Evolutionary conservation across 2,888 invertebrate genomes (phyloP).

Genomic region (Kuschelorhynchus macadamiae): DNA sequence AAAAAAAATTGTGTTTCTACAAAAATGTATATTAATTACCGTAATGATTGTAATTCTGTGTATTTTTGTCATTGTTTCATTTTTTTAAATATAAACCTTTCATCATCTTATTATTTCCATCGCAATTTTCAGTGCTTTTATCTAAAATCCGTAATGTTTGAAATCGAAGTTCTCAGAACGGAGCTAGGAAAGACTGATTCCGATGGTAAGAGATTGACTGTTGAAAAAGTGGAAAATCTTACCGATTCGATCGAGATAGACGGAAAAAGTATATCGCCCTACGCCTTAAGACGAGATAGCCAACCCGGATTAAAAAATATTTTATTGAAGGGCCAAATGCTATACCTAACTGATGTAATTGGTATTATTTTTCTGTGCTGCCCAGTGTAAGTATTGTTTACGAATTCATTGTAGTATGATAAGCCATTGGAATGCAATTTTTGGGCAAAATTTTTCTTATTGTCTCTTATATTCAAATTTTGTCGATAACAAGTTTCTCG

Average conservation of each 20-base stretch:
- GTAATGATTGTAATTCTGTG: too few relatives aligned
- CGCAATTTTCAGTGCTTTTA: slow-evolving; percentile 80
- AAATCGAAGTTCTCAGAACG: slow-evolving; percentile 80
- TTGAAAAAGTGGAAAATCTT: slow-evolving; percentile 43
- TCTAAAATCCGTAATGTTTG: slow-evolving; percentile 88
- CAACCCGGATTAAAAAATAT: slow-evolving; percentile 78
- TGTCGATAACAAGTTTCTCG: too few relatives aligned
- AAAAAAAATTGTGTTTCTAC: too few relatives aligned
- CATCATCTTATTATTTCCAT: too few relatives aligned
- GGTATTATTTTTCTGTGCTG: slow-evolving; percentile 89
- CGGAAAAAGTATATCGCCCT: slow-evolving; percentile 64
- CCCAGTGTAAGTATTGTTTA: slow-evolving; percentile 87
- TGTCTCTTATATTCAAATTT: too few relatives aligned
- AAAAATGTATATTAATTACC: too few relatives aligned
- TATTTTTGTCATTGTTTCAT: too few relatives aligned
- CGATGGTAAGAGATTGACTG: slow-evolving; percentile 17
- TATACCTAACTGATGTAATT: slow-evolving; percentile 84
- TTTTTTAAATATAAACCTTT: too few relatives aligned
- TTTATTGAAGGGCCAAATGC: slow-evolving; percentile 89
- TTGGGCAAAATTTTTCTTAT: too few relatives aligned
- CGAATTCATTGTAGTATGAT: too few relatives aligned
- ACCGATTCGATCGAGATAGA: slow-evolving; percentile 60
- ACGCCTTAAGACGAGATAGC: slow-evolving; percentile 64
- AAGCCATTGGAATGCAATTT: too few relatives aligned
- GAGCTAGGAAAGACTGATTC: slow-evolving; percentile 55